phyloP scores from a whole-genome alignment of 2,113 vertebrate genomes.

The Dicerorhinus sumatrensis region DNA sequence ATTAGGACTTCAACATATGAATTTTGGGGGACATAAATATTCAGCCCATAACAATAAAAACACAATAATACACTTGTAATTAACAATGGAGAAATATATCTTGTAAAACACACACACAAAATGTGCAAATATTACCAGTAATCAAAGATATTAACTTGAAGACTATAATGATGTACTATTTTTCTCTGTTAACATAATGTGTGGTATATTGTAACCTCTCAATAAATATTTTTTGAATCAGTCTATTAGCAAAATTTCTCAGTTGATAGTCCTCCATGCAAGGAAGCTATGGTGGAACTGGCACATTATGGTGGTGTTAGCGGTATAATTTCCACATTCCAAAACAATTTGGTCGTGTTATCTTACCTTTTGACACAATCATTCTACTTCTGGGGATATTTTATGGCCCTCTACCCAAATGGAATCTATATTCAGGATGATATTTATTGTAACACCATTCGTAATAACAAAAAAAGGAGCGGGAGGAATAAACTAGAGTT shows the following conservation, averaged over 20 bases:
- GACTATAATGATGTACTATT: neutral
- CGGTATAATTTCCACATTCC: neutral
- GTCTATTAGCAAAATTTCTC: neutral
- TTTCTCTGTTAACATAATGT: neutral
- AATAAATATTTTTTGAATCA: neutral
- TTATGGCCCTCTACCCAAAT: neutral
- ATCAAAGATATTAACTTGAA: neutral
- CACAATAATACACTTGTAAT: neutral
- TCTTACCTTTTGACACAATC: neutral
- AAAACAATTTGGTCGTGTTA: neutral
- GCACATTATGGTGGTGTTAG: neutral
- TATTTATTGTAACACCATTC: neutral
- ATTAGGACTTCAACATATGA: too few species aligned
- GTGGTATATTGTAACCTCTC: neutral
- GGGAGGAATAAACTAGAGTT: neutral
- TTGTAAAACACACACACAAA: neutral
- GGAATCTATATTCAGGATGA: neutral
- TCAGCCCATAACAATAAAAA: neutral
- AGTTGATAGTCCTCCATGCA: neutral
- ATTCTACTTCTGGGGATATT: neutral
- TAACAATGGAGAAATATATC: neutral
- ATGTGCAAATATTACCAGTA: neutral
- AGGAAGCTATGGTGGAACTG: neutral
- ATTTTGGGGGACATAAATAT: neutral
- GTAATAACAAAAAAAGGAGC: neutral